Conservation (phyloP, 2,888 invertebrate genomes). For the Spicauda simplicius region DNA sequence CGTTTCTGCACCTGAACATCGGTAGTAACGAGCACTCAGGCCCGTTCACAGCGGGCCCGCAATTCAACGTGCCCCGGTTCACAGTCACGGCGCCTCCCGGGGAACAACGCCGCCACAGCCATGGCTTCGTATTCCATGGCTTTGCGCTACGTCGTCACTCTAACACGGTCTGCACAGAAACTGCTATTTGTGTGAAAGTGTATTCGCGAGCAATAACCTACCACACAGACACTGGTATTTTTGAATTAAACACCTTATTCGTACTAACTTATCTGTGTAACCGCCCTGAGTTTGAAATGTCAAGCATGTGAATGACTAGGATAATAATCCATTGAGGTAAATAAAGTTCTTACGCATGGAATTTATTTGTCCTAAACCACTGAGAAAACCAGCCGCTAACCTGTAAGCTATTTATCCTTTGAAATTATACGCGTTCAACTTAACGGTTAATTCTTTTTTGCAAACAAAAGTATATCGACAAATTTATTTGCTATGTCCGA, state of each 20-base stretch:
- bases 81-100: constrained; percentile 83
- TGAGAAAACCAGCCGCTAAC: neutral
- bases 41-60: constrained; percentile 76
- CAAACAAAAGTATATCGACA: neutral
- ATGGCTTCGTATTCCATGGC: constrained; percentile 84
- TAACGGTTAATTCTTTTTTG: neutral
- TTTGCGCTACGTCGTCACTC: constrained; percentile 88
- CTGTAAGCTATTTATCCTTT: neutral
- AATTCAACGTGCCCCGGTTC: constrained; percentile 82
- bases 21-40: constrained; percentile 60
- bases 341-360: constrained; percentile 24
- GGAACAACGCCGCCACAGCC: constrained; percentile 79
- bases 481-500: neutral
- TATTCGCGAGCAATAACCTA: constrained; percentile 42
- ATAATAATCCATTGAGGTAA: constrained; percentile 11
- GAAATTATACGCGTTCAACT: neutral
- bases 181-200: constrained; percentile 60
- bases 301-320: constrained; percentile 23
- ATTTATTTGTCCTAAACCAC: neutral
- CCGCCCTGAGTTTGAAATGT: constrained; percentile 20
- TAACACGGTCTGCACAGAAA: constrained; percentile 86
- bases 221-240: constrained; percentile 20
- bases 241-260: constrained; percentile 23
- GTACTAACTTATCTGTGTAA: constrained; percentile 21
- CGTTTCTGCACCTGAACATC: constrained; percentile 86